Evolutionary conservation across 2,113 vertebrate genomes (phyloP), one percentile per base, ranked within the genome.

Genomic region (Equus przewalskii): DNA sequence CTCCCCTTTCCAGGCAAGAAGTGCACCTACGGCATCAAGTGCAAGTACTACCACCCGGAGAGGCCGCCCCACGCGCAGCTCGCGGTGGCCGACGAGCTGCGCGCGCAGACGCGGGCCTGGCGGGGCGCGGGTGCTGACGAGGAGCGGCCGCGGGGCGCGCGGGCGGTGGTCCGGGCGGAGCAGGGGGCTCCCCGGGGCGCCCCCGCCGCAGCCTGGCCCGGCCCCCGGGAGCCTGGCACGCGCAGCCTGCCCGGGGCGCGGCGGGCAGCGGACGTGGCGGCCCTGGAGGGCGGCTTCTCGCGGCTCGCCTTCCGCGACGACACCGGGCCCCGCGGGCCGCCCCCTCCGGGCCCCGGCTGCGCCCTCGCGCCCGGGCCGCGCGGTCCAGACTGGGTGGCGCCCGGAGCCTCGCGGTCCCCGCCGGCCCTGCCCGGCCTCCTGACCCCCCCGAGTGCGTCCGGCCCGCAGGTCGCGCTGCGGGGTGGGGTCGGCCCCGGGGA

Each of bases 21-120:
- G 91, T 99, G 99, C 85, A 99, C 99, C 1, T 99, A 99, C 5
- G 99, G 99, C 56, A 98, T 99, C 79, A 99, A 99, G 98, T 99
- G 99, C 96, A 99, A 99, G 95, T 99, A 99, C 98, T 99, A 99
- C 95, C 99, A 99, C 80, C 99, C 99, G 0, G 99, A 99, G 97
- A 98, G 99, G 86, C 93, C 96, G 18, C 98, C 97, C 81, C 99
- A 99, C 73, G 98, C 98, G 28, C 99, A 99, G 96, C 97, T 99
- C 70, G 98, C 99, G 0, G 99, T 99, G 87, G 99, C 99, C 0
- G 99, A 99, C 15, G 99, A 99, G 91, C 99, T 99, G 33, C 98
- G 99, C 33, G 99, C 99, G 7, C 99, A 99, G 73, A 99, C 95
- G 14, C 98, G 97, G 70, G 96, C 91, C n/a, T 92, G 85, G 64